phyloP scores from a whole-genome alignment of 2,888 invertebrate genomes.

The Orthosia gothica region DNA sequence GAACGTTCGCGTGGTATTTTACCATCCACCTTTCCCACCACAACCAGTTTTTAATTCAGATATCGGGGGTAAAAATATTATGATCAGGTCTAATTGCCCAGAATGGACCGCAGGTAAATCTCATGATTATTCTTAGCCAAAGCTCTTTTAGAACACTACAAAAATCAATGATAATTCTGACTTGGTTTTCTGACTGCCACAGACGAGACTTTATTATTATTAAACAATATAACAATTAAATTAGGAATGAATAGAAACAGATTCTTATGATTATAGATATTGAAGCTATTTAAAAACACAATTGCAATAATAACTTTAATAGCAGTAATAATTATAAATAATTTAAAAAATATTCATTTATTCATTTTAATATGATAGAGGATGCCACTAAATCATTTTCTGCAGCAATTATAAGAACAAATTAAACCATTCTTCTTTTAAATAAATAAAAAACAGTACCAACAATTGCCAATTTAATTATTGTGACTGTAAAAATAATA shows the following conservation, averaged over 20 bases:
- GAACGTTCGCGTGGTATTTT: too few relatives aligned
- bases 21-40: too few relatives aligned
- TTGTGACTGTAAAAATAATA: constrained; percentile 33
- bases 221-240: background rate
- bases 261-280: background rate
- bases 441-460: constrained; percentile 19
- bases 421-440: constrained; percentile 22
- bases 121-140: background rate
- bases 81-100: too few relatives aligned
- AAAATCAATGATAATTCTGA: background rate
- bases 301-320: constrained; percentile 6
- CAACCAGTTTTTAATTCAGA: too few relatives aligned
- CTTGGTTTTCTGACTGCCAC: background rate
- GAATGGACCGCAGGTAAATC: background rate
- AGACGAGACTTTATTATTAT: too few relatives aligned
- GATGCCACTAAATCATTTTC: constrained; percentile 53
- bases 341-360: constrained; percentile 1
- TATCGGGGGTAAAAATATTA: too few relatives aligned
- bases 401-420: constrained; percentile 37
- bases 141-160: too few relatives aligned
- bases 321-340: background rate
- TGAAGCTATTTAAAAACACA: background rate
- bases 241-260: background rate
- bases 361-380: constrained; percentile 46
- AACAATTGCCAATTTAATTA: constrained; percentile 37